Conservation (phyloP, 2,888 invertebrate species). For the Agriotes lineatus region DNA sequence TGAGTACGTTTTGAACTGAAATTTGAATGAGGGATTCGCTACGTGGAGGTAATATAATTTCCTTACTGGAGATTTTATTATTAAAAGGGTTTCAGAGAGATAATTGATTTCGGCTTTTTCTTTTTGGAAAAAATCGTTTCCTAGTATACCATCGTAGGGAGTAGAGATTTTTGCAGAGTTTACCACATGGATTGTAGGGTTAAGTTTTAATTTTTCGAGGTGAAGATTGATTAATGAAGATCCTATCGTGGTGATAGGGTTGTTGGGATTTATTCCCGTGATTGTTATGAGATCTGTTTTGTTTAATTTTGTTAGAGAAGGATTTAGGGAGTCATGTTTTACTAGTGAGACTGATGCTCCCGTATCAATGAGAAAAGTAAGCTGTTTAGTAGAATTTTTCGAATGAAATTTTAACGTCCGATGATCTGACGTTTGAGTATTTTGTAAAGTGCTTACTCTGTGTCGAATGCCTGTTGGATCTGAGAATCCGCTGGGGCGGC, state of each 20-base stretch:
- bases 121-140: not conserved
- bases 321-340: not conserved
- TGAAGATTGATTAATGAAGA: not conserved
- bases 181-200: not conserved
- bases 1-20: not conserved
- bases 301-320: not conserved
- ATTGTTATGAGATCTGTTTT: not conserved
- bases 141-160: not conserved
- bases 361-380: constrained; percentile 28
- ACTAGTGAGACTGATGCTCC: not conserved
- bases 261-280: not conserved
- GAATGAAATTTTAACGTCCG: not conserved
- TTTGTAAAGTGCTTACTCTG: not conserved
- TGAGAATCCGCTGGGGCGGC: constrained; percentile 18
- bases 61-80: not conserved
- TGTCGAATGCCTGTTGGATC: constrained; percentile 18
- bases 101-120: not conserved
- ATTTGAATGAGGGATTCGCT: not conserved
- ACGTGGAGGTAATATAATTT: not conserved
- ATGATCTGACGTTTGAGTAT: not conserved
- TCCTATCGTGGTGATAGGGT: not conserved
- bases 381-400: not conserved
- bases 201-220: not conserved
- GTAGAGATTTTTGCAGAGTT: not conserved
- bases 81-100: not conserved